phyloP scores from a whole-genome alignment of 2,888 invertebrate species.

The Platycheirus albimanus region DNA sequence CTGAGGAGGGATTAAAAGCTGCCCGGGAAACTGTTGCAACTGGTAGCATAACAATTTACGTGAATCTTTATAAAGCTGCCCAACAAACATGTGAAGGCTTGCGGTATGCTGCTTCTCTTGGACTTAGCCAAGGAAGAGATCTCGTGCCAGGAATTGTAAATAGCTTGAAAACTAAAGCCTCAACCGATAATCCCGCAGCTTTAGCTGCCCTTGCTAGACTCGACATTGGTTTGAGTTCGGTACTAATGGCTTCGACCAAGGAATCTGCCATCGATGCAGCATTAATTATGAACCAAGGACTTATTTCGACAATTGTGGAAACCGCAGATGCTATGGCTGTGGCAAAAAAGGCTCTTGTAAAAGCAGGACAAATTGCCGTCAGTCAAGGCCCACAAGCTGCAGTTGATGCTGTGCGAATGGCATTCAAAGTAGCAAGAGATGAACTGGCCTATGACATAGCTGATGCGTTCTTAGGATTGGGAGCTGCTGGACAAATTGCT shows the following conservation, averaged over 20 bases:
- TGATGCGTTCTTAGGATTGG: neutral
- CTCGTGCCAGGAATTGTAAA: neutral
- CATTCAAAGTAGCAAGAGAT: neutral
- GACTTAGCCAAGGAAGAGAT: neutral
- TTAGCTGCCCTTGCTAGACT: neutral
- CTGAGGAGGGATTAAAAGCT: neutral
- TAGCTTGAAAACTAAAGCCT: neutral
- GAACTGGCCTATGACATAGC: neutral
- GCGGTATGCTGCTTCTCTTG: neutral
- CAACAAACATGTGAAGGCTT: neutral
- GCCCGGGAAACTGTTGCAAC: neutral
- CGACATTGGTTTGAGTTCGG: neutral
- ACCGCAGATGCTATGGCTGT: neutral
- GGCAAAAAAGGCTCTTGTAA: neutral
- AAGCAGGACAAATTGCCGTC: neutral
- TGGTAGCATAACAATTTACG: neutral
- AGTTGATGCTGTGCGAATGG: neutral
- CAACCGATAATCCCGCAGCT: neutral
- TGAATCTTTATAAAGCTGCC: neutral
- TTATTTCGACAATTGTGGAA: neutral
- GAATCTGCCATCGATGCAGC: neutral
- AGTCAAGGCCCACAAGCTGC: conserved; percentile 5
- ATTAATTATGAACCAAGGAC: neutral
- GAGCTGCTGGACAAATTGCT: neutral
- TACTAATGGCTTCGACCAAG: neutral